Evolutionary conservation across 2,888 invertebrate species (phyloP).

Genomic region (Morpho deidamia): DNA sequence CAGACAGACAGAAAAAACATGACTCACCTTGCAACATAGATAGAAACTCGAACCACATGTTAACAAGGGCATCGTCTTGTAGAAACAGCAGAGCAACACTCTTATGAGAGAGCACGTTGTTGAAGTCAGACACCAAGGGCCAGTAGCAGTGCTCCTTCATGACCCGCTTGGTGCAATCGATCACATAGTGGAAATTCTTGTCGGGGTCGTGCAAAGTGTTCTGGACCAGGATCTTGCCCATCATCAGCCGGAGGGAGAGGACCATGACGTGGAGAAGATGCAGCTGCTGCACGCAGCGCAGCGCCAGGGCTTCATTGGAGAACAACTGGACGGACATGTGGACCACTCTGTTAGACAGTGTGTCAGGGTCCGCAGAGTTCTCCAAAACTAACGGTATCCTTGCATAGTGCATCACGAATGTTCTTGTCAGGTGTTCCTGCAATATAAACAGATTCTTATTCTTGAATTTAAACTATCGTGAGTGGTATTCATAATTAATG

Average conservation of each 20-base stretch:
- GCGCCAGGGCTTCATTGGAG: conserved; percentile 94
- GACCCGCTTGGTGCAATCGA: conserved; percentile 93
- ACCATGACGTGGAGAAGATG: conserved; percentile 95
- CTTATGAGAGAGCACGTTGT: conserved; percentile 95
- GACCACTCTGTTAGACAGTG: conserved; percentile 95
- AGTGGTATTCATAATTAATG: too few species aligned
- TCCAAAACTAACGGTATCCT: conserved; percentile 95
- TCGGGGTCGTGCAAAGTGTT: conserved; percentile 90
- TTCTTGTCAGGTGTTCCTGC: conserved; percentile 93
- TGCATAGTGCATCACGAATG: conserved; percentile 97
- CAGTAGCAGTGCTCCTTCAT: conserved; percentile 99
- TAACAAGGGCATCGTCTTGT: conserved; percentile 91
- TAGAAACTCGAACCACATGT: conserved; percentile 97
- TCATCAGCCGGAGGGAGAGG: conserved; percentile 92
- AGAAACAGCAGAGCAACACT: conserved; percentile 94
- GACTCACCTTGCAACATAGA: conserved; percentile 93
- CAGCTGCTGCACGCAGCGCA: conserved; percentile 93
- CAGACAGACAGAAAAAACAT: not conserved
- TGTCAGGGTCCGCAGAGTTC: conserved; percentile 91
- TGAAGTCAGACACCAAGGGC: conserved; percentile 97
- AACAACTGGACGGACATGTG: conserved; percentile 98
- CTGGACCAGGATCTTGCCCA: conserved; percentile 92
- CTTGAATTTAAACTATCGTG: too few species aligned
- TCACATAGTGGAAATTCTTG: conserved; percentile 92
- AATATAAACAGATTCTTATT: too few species aligned